Conservation (phyloP, 2,888 invertebrate species). For the Nesidiocoris tenuis region DNA sequence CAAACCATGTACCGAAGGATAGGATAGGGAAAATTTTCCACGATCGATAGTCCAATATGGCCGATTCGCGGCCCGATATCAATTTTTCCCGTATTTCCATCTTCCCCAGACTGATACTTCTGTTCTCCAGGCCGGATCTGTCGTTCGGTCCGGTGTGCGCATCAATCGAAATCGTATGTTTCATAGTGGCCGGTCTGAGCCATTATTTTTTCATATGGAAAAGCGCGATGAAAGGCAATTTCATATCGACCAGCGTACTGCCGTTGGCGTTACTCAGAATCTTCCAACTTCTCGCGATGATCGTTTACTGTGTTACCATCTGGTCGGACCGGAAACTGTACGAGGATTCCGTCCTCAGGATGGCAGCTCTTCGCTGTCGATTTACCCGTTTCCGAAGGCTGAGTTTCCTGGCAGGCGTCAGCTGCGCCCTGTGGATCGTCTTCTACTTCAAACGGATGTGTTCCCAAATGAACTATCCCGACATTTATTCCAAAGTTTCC, state of each 20-base stretch:
- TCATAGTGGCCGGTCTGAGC: neutral
- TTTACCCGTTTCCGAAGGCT: neutral
- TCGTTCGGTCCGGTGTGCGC: neutral
- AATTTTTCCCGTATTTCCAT: neutral
- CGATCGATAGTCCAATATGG: too few relatives aligned
- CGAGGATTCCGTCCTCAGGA: neutral
- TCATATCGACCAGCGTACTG: neutral
- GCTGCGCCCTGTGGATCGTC: neutral
- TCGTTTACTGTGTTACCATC: neutral
- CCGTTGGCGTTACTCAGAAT: neutral
- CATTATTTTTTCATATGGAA: neutral
- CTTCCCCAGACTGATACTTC: neutral
- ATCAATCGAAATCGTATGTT: neutral
- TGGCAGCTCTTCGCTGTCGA: neutral
- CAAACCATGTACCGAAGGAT: too few relatives aligned
- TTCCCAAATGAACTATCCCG: neutral
- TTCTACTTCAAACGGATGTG: neutral
- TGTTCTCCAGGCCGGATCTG: neutral
- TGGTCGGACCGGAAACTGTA: neutral
- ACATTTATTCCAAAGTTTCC: neutral
- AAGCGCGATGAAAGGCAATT: neutral
- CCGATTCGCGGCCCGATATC: too few relatives aligned
- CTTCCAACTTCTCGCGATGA: neutral
- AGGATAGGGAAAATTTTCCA: too few relatives aligned
- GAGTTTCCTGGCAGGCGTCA: neutral